Evolutionary conservation across 2,113 vertebrate species (phyloP), one percentile per base, ranked within the genome.

Genomic region (Regulus satrapa): DNA sequence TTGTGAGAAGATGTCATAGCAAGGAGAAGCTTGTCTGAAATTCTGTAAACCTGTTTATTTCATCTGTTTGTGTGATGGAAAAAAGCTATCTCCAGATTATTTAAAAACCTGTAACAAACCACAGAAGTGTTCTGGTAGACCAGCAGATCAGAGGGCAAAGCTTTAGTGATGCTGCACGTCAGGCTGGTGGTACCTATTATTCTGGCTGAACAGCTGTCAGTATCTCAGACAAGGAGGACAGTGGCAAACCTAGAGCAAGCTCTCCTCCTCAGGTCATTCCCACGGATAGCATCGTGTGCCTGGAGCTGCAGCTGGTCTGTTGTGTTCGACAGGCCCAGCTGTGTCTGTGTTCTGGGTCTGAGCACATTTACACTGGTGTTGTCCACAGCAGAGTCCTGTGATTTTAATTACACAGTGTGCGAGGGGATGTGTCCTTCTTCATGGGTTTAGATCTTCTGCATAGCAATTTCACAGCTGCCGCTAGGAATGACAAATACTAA

Each of bases 391-490:
- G 34, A 77, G 49, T 46, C 58, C 78, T 66, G 58, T 52, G 69
- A 56, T 73, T 93, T 92, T 87, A 96, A 94, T 94, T 54, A 61
- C 36, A 61, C 4, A 1, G 6, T 45, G 48, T 34, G 52, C 66
- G 54, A 75, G 45, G 73, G 91, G 54, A 14, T 52, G 31, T 85
- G 71, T 88, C 31, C 43, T 87, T 66, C 43, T 87, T 66, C 1
- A 1, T 32, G 62, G 31, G 13, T 64, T 89, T 91, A 46, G 55
- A 84, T 81, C 41, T 84, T 67, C 69, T 56, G 45, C 82, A 54
- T 15, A 31, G 67, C 56, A 62, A 88, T 83, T 90, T 92, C 82
- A 62, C 54, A 79, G 74, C 62, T 94, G 67, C 38, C 49, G 66
- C 54, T 62, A 61, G 71, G 67, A 93, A 82, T 61, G 41, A 43